A percentile compares a stretch with the other conserved stretches of the same genome.
Evolutionary conservation across 2,797 vertebrate species (phyloP).

Genomic region (Xiphorhynchus erythropygius): DNA sequence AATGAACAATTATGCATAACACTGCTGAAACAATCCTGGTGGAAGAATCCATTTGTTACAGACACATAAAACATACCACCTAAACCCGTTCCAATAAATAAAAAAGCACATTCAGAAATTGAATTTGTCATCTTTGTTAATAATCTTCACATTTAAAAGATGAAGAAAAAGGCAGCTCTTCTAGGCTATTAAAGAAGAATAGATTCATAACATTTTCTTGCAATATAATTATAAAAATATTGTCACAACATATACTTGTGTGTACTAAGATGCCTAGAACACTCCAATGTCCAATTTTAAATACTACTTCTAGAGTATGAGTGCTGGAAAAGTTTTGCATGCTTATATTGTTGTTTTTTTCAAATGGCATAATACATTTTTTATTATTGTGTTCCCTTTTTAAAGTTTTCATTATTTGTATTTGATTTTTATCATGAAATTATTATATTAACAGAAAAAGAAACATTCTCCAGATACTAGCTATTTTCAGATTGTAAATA

Average conservation of each 20-base stretch:
- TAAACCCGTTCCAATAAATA: constrained; percentile 32
- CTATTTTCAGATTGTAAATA: not conserved
- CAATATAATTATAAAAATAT: not conserved
- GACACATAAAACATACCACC: constrained; percentile 32
- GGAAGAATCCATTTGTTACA: not conserved
- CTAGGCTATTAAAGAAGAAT: not conserved
- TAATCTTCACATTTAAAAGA: not conserved
- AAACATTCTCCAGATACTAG: not conserved
- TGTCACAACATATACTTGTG: not conserved
- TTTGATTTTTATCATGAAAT: not conserved
- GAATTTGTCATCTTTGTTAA: not conserved
- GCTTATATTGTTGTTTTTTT: not conserved
- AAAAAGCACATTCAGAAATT: not conserved
- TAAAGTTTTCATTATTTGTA: not conserved
- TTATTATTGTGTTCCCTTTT: not conserved
- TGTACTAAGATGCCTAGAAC: not conserved
- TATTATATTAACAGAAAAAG: not conserved
- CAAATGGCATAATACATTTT: not conserved
- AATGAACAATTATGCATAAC: constrained; percentile 14
- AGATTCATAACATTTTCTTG: not conserved
- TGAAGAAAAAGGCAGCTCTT: not conserved
- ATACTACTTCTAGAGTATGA: not conserved
- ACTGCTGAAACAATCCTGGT: constrained; percentile 34
- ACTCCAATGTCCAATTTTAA: not conserved
- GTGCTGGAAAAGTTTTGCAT: not conserved